phyloP scores from a whole-genome alignment of 1,140 invertebrate genomes.

The Cephus cinctus region DNA sequence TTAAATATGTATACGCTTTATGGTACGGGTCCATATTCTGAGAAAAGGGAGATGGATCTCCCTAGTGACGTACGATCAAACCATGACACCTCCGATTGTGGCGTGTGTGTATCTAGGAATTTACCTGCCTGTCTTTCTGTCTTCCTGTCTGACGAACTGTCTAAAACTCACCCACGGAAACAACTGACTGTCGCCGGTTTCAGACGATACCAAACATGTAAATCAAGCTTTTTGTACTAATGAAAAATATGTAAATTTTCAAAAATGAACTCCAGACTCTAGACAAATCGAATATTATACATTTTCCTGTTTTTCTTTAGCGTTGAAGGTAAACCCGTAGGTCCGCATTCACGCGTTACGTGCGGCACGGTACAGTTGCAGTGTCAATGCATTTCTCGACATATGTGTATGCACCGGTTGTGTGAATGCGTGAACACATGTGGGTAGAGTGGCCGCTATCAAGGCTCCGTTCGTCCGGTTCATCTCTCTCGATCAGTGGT shows the following conservation, averaged over 20 bases:
- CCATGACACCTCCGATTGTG: not conserved
- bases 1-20: constrained; percentile 53
- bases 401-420: constrained; percentile 21
- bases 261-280: too few relatives aligned
- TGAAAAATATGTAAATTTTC: too few relatives aligned
- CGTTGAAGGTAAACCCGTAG: not conserved
- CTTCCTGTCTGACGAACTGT: too few relatives aligned
- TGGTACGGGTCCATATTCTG: constrained; percentile 21
- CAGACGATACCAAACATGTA: not conserved
- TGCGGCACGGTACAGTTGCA: too few relatives aligned
- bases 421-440: constrained; percentile 29
- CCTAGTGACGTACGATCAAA: not conserved
- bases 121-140: too few relatives aligned
- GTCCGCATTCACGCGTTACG: constrained; percentile 6
- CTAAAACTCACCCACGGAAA: constrained; percentile 9
- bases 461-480: constrained; percentile 23
- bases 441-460: not conserved
- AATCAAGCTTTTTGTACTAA: too few relatives aligned
- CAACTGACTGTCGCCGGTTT: constrained; percentile 14
- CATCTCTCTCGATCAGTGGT: constrained; percentile 25
- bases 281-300: too few relatives aligned
- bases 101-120: not conserved
- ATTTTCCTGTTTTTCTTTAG: not conserved
- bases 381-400: constrained; percentile 17
- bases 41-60: constrained; percentile 6